These are phyloP conservation scores for Macrophya annulata DNA, from an alignment of 2,888 invertebrate genomes.

Conservation along the genomic window DNA sequence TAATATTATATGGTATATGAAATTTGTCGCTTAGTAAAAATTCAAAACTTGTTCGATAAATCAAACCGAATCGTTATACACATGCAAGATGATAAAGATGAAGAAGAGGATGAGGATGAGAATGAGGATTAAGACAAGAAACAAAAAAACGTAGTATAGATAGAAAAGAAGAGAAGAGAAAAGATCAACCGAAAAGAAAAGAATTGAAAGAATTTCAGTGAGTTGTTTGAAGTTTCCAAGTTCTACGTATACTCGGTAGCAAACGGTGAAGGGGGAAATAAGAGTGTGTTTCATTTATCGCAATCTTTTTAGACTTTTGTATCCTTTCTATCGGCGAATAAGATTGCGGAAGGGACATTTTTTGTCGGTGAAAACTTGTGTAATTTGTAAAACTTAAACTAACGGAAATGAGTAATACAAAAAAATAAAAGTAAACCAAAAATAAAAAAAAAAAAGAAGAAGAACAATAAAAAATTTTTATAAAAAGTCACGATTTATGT, in stretches of 20 bases:
- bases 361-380: constrained; percentile 36
- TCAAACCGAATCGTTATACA: constrained; percentile 28
- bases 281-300: constrained; percentile 54
- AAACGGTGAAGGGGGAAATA: too few species aligned
- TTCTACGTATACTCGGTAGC: neutral
- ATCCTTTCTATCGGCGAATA: constrained; percentile 36
- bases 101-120: constrained; percentile 48
- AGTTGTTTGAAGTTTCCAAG: constrained; percentile 55
- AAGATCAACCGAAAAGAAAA: constrained; percentile 50
- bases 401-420: neutral
- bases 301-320: constrained; percentile 40
- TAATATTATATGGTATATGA: too few species aligned
- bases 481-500: neutral
- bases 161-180: constrained; percentile 33
- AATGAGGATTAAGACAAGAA: constrained; percentile 52
- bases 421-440: neutral
- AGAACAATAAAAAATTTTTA: neutral
- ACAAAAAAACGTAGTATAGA: constrained; percentile 41
- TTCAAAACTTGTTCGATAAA: constrained; percentile 41
- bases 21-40: constrained; percentile 10
- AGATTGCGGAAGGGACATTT: constrained; percentile 44
- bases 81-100: constrained; percentile 18
- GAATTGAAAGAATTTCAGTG: constrained; percentile 45
- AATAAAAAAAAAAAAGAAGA: too few species aligned
- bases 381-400: constrained; percentile 51